These are phyloP conservation scores for Rhopalosiphum nymphaeae DNA, from an alignment of 2,888 invertebrate species.

Conservation along the genomic window DNA sequence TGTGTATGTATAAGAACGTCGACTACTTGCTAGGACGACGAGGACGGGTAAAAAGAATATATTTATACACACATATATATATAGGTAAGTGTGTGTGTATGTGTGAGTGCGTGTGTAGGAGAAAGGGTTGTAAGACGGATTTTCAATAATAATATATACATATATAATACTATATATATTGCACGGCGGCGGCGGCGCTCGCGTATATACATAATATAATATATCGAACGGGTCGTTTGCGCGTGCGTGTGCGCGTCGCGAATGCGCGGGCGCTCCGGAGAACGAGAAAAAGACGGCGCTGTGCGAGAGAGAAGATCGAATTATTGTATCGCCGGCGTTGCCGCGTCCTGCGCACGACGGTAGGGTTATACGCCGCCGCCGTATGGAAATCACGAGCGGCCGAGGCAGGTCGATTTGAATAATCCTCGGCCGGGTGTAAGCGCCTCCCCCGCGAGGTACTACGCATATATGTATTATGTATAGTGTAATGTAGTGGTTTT, in stretches of 20 bases:
- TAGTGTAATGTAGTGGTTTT: conserved; percentile 1
- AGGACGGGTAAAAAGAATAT: not conserved
- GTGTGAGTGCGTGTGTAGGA: not conserved
- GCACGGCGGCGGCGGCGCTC: not conserved
- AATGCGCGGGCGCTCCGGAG: not conserved
- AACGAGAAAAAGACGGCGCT: not conserved
- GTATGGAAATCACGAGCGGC: not conserved
- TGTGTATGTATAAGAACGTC: not conserved
- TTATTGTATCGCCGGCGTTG: conserved; percentile 26
- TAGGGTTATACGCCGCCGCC: not conserved
- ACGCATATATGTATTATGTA: not conserved
- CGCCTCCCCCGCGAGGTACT: conserved; percentile 36
- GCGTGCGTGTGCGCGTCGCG: conserved; percentile 15
- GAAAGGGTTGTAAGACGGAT: conserved; percentile 57
- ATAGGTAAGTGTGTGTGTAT: not conserved
- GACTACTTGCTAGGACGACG: not conserved
- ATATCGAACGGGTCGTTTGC: conserved; percentile 43
- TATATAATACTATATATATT: too few species aligned
- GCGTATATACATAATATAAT: not conserved
- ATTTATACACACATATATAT: not conserved
- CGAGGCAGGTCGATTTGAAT: conserved; percentile 49
- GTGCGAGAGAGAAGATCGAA: not conserved
- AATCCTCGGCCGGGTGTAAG: conserved; percentile 33
- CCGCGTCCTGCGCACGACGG: conserved; percentile 4
- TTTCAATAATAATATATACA: not conserved